Base-by-base conservation (phyloP, 2,113 vertebrate species). In the Myiozetetes cayanensis region DNA sequence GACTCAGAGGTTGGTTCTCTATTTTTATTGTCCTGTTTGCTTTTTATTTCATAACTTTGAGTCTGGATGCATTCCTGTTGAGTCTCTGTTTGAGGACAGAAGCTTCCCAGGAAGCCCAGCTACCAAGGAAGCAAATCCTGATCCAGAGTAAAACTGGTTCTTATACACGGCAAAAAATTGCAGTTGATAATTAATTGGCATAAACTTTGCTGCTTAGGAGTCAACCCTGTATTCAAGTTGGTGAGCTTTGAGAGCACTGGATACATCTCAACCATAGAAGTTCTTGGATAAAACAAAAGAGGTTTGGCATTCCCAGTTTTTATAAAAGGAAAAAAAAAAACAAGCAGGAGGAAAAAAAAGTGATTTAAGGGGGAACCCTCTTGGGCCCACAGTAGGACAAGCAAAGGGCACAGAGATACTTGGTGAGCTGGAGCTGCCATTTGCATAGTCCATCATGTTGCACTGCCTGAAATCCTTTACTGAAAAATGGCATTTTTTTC, bases 41-140 rank as follows among this genome's bases (percentile, higher is more conserved):
- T 77, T 96, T 95, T 93, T 68, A 62, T 92, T 78, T 84, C 6
- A 2, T 66, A 81, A 92, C 72, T 87, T 68, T 55, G 70, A 91
- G 66, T 35, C 68, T 85, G 72, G 37, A 56, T 87, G 81, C 30
- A 20, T 89, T 93, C 39, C 63, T 88, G 6, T 43, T 72, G 41
- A 27, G 50, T 62, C 62, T 72, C 75, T 70, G 0, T 58, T 65
- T 85, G 70, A 83, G 73, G 62, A 33, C 3, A 56, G 87, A 67
- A 47, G 84, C 55, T 71, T 87, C 73, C 52, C 17, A 55, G 73
- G 70, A 94, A 87, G 81, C 55, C 55, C 58, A 80, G 27, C 72
- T 87, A 33, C 19, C 21, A 46, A 89, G 78, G 59, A 93, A 44
- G 55, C 47, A 81, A 91, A 89, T 63, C 71, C 65, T 67, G 21